These are phyloP conservation scores for Actias luna DNA, from an alignment of 2,888 invertebrate species.

Conservation along the genomic window DNA sequence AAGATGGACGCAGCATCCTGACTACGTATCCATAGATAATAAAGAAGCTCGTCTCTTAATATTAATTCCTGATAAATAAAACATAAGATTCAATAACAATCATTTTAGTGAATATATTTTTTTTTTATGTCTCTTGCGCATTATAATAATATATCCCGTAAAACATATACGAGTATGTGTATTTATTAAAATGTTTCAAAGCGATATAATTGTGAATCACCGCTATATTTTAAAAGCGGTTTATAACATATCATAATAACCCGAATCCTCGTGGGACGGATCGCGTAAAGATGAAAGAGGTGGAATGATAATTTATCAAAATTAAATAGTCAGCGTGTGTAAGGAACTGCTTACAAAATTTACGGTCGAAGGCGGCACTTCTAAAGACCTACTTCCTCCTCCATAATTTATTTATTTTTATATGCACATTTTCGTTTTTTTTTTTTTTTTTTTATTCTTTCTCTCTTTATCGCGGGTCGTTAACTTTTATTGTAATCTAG, in stretches of 20 bases:
- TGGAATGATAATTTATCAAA: conserved; percentile 36
- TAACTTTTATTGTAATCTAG: conserved; percentile 32
- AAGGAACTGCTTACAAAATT: conserved; percentile 19
- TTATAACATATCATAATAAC: neutral
- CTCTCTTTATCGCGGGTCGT: conserved; percentile 34
- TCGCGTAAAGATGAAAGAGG: conserved; percentile 1
- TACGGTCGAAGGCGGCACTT: conserved; percentile 20
- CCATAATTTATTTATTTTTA: conserved; percentile 17
- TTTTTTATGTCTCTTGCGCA: too few species aligned
- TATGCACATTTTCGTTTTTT: conserved; percentile 29
- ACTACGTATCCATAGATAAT: too few species aligned
- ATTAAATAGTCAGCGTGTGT: conserved; percentile 40
- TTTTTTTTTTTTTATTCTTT: too few species aligned
- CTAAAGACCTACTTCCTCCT: conserved; percentile 38
- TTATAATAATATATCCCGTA: too few species aligned
- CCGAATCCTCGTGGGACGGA: neutral
- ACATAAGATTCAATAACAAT: too few species aligned
- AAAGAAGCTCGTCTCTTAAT: too few species aligned
- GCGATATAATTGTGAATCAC: neutral
- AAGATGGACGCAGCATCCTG: too few species aligned
- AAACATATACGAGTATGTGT: neutral
- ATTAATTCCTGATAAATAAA: too few species aligned
- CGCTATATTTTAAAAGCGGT: neutral
- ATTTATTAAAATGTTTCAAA: neutral
- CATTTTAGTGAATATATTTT: too few species aligned